Percentiles rank a stretch among this genome's conserved stretches.
Evolutionary conservation across 1,140 invertebrate genomes (phyloP).

Genomic region (Daktulosphaira vitifoliae): DNA sequence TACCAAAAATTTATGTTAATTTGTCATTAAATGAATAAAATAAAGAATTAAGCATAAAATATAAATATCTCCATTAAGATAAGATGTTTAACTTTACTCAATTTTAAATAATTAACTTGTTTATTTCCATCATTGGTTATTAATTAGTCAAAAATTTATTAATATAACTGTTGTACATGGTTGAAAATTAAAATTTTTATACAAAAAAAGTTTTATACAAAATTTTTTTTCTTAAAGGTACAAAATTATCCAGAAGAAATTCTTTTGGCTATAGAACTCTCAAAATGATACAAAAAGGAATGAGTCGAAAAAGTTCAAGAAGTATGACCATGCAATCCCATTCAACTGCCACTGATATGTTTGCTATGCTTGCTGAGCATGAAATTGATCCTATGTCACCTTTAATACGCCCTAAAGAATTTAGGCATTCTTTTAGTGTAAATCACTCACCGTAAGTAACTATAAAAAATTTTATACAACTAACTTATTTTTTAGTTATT

Average conservation of each 20-base stretch:
- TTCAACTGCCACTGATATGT: slow-evolving; percentile 35
- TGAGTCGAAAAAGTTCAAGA: slow-evolving; percentile 43
- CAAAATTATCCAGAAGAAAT: slow-evolving; percentile 35
- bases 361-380: slow-evolving; percentile 36
- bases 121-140: too few species aligned
- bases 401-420: slow-evolving; percentile 36
- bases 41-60: too few species aligned
- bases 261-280: slow-evolving; percentile 68
- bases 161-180: too few species aligned
- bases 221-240: slow-evolving; percentile 34
- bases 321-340: slow-evolving; percentile 45
- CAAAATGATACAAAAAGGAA: slow-evolving; percentile 44
- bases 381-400: slow-evolving; percentile 38
- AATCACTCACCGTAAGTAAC: slow-evolving; percentile 17
- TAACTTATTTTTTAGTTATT: too few species aligned
- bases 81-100: too few species aligned
- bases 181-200: neutral
- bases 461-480: too few species aligned
- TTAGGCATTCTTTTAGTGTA: slow-evolving; percentile 19
- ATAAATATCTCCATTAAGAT: too few species aligned
- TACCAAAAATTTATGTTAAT: too few species aligned
- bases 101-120: too few species aligned
- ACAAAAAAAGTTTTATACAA: neutral
- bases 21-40: too few species aligned
- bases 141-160: too few species aligned